Base-by-base conservation (phyloP, 1,140 invertebrate genomes). In the Lordiphosa stackelbergi region DNA sequence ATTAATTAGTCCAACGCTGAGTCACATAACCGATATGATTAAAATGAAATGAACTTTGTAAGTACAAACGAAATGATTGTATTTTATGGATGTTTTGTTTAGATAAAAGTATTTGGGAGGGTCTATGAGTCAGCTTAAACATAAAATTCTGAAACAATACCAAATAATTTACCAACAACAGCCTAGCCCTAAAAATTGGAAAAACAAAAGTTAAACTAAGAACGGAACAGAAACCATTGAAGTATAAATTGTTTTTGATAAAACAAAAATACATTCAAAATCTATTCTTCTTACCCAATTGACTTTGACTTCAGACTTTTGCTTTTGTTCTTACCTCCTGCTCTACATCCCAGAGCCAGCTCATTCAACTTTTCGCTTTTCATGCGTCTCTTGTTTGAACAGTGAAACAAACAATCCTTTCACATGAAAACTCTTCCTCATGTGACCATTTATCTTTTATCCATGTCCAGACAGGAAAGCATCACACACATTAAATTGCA, bases 401-500 rank as follows among this genome's bases (percentile, higher is more conserved):
- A 36, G 31, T 1, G 16, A 16, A 16, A 16, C 16, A 49, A 28
- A 57, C 16, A n/a, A 60, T 60, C 56, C 59, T 51, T 62, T 62
- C 19, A 36, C 10, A 41, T 49, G 38, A 19, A 19, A 60, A 38
- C 38, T 45, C 38, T 45, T 35, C 34, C 40, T 38, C 34, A 56
- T 42, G 24, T 38, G 22, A 5, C 16, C 16, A n/a, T 22, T 42
- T 22, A 31, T 7, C 28, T 8, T 31, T 3, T 40, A 40, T 10
- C 8, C 16, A 9, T 41, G 13, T 19, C 28, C 28, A 55, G 31
- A 12, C 19, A 31, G 16, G 36, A 11, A 54, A 60, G 49, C 12
- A 47, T 54, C 40, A 36, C 40, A 36, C 40, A 42, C 66, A 61
- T 75, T 54, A 66, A 66, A 74, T 35, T 56, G 66, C 71, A 70